A percentile compares a stretch with the other conserved stretches of the same genome.
These are phyloP conservation scores for Hypomecis punctinalis DNA, from an alignment of 2,888 invertebrate genomes.

Conservation along the genomic window DNA sequence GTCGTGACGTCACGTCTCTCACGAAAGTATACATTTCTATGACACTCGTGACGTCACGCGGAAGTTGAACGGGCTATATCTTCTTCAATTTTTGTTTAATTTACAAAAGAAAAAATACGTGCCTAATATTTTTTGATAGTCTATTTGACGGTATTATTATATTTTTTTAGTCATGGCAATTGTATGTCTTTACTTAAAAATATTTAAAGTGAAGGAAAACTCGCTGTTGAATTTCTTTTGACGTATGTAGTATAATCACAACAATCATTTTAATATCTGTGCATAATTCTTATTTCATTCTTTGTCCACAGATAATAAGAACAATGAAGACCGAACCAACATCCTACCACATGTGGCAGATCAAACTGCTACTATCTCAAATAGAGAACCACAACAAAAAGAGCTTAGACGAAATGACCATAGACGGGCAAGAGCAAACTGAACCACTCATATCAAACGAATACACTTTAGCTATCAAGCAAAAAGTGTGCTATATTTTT, in stretches of 20 bases:
- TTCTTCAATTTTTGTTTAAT: not conserved
- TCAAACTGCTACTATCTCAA: constrained; percentile 88
- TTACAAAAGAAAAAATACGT: not conserved
- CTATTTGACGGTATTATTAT: not conserved
- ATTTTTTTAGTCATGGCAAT: too few relatives aligned
- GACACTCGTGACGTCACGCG: not conserved
- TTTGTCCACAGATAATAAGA: constrained; percentile 81
- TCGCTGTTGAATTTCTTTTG: too few relatives aligned
- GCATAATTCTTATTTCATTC: too few relatives aligned
- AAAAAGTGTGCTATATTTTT: constrained; percentile 81
- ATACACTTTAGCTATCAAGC: constrained; percentile 86
- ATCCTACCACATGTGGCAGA: constrained; percentile 89
- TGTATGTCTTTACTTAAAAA: too few relatives aligned
- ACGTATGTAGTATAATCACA: too few relatives aligned
- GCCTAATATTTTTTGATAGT: not conserved
- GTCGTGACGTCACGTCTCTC: too few relatives aligned
- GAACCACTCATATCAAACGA: constrained; percentile 86
- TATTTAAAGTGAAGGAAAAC: too few relatives aligned
- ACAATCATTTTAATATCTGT: too few relatives aligned
- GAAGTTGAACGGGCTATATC: not conserved
- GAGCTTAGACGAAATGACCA: constrained; percentile 58
- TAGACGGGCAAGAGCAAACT: constrained; percentile 63
- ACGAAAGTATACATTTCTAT: too few relatives aligned
- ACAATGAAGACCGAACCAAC: constrained; percentile 81
- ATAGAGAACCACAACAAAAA: constrained; percentile 69